Evolutionary conservation across 2,797 vertebrate species (phyloP).

Genomic region (Sebastes iracundus): DNA sequence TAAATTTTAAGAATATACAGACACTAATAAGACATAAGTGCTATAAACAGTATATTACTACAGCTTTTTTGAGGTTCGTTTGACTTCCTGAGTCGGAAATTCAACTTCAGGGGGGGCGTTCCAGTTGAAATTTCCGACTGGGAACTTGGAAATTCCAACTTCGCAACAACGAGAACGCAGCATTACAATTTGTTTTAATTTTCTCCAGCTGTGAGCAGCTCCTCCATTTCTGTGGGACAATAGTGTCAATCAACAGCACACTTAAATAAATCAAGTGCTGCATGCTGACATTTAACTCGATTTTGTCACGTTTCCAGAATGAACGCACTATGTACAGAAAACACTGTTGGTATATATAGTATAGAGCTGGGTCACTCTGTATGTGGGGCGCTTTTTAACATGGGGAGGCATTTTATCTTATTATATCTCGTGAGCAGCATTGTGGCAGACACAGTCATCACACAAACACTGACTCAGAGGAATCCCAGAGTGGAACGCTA

Average conservation of each 20-base stretch:
- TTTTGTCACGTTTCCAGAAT: not conserved
- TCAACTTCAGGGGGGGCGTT: too few relatives aligned
- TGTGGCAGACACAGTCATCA: slow-evolving; percentile 61
- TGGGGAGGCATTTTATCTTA: slow-evolving; percentile 27
- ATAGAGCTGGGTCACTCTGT: not conserved
- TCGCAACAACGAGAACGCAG: too few relatives aligned
- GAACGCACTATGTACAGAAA: not conserved
- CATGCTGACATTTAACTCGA: not conserved
- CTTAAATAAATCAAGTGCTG: not conserved
- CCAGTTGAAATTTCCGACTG: too few relatives aligned
- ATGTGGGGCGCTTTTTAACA: not conserved
- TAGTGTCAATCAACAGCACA: slow-evolving; percentile 13
- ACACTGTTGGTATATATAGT: not conserved
- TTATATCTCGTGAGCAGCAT: slow-evolving; percentile 56
- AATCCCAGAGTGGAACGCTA: slow-evolving; percentile 51
- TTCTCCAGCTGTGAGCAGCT: not conserved
- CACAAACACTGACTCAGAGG: slow-evolving; percentile 45
- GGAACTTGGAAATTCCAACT: too few relatives aligned
- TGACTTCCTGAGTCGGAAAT: too few relatives aligned
- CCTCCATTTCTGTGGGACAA: not conserved
- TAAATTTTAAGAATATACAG: too few relatives aligned
- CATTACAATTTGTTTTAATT: slow-evolving; percentile 4
- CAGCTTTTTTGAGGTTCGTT: too few relatives aligned
- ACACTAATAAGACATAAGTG: too few relatives aligned
- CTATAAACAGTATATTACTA: too few relatives aligned